Base-by-base conservation (phyloP, 2,797 vertebrate species). In the Pempheris klunzingeri region DNA sequence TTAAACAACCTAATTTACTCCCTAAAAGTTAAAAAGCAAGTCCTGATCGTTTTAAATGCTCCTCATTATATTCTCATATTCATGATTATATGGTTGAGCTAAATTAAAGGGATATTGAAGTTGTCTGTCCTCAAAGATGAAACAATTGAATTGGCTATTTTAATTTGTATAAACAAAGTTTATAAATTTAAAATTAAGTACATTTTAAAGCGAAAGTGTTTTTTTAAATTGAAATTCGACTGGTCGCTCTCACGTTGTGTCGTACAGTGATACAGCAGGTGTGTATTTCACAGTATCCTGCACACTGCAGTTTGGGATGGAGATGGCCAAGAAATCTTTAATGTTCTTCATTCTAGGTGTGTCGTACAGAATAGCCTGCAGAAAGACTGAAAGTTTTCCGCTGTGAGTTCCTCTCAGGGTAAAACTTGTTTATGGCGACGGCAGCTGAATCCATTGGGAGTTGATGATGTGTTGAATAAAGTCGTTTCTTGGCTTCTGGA, bases 381-480 rank as follows among this genome's bases (percentile, higher is more conserved):
- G 83, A 30, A 13, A 71, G 9, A 44, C 52, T 17, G n/a, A 9
- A 63, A 36, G 41, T 82, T 60, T n/a, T 71, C 34, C 13, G 13
- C 73, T 52, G 46, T 38, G 43, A 63, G 66, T 59, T 76, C 26
- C 62, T 63, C 46, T 72, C 57, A 3, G 39, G 58, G 38, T 68
- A 49, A 57, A 80, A 74, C 44, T 68, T 74, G 46, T 79, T 61
- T 41, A 47, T 36, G 38, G 46, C 26, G 43, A 57, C 52, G 60
- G 58, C 32, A 38, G 61, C 71, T 43, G 73, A 77, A 78, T 75
- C 83, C 55, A 52, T 26, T 4, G 73, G 79, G 79, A 70, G 77
- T 44, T 63, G 65, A 54, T 73, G 83, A 69, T 67, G 79, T 86
- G 74, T 75, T 82, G 77, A 75, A 78, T 67, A 49, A 70, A 77